Conservation (phyloP, 2,888 invertebrate species). For the Allophyes oxyacanthae region DNA sequence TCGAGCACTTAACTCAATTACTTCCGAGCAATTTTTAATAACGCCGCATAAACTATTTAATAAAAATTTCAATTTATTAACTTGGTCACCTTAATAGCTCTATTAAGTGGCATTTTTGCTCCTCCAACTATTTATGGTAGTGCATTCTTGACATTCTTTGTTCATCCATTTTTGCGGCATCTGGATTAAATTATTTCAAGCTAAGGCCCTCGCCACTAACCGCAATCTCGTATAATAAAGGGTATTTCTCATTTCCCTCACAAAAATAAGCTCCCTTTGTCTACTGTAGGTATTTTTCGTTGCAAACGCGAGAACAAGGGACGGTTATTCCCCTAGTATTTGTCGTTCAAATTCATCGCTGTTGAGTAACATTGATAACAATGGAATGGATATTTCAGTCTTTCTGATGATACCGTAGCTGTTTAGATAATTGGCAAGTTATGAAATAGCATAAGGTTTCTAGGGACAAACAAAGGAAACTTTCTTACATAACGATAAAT, state of each 20-base stretch:
- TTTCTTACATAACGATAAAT: too few relatives aligned
- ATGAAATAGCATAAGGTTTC: not conserved
- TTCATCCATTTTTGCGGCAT: slow-evolving; percentile 29
- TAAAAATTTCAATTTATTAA: slow-evolving; percentile 21
- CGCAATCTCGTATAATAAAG: slow-evolving; percentile 56
- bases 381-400: not conserved
- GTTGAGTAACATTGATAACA: slow-evolving; percentile 8
- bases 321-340: slow-evolving; percentile 8
- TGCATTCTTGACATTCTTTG: slow-evolving; percentile 28
- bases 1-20: slow-evolving; percentile 19
- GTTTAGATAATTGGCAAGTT: not conserved
- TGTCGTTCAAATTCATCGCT: not conserved
- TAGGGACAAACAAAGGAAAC: too few relatives aligned
- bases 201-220: slow-evolving; percentile 23
- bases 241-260: slow-evolving; percentile 54
- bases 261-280: slow-evolving; percentile 45
- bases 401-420: not conserved
- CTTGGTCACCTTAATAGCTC: slow-evolving; percentile 17
- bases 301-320: slow-evolving; percentile 6
- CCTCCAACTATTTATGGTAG: slow-evolving; percentile 17
- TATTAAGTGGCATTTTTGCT: not conserved
- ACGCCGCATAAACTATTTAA: slow-evolving; percentile 13
- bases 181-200: slow-evolving; percentile 61
- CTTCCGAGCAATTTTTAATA: slow-evolving; percentile 24
- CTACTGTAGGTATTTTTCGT: slow-evolving; percentile 5